These are phyloP conservation scores for Hetaerina titia DNA, from an alignment of 2,888 invertebrate genomes.

Conservation along the genomic window DNA sequence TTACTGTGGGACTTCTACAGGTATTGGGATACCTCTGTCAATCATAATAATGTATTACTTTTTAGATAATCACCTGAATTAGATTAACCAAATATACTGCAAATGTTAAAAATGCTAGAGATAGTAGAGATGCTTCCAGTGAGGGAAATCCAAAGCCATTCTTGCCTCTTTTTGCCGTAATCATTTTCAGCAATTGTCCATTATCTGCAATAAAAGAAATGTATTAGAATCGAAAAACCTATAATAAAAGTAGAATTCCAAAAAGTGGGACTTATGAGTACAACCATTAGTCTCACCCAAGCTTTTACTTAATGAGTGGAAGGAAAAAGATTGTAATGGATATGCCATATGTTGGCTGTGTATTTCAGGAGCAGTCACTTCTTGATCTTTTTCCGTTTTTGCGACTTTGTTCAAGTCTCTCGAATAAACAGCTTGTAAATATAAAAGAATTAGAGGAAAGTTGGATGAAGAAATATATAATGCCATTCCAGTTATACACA, in stretches of 20 bases:
- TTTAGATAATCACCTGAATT: slow-evolving; percentile 1
- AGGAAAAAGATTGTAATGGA: neutral
- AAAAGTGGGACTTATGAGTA: neutral
- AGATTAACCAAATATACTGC: slow-evolving; percentile 54
- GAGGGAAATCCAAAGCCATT: slow-evolving; percentile 34
- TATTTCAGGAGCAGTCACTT: no score
- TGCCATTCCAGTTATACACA: neutral
- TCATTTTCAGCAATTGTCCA: neutral
- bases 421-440: neutral
- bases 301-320: neutral
- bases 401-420: neutral
- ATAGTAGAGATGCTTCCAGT: slow-evolving; percentile 13
- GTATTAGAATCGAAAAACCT: neutral
- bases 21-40: neutral
- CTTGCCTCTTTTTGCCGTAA: neutral
- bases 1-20: neutral
- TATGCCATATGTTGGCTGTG: neutral
- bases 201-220: neutral
- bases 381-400: neutral
- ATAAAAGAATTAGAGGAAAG: neutral
- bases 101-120: slow-evolving; percentile 40
- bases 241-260: no score
- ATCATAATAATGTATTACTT: neutral
- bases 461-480: neutral
- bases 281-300: neutral